Evolutionary conservation across 2,113 vertebrate genomes (phyloP).

Genomic region (Rhagologus leucostigma): DNA sequence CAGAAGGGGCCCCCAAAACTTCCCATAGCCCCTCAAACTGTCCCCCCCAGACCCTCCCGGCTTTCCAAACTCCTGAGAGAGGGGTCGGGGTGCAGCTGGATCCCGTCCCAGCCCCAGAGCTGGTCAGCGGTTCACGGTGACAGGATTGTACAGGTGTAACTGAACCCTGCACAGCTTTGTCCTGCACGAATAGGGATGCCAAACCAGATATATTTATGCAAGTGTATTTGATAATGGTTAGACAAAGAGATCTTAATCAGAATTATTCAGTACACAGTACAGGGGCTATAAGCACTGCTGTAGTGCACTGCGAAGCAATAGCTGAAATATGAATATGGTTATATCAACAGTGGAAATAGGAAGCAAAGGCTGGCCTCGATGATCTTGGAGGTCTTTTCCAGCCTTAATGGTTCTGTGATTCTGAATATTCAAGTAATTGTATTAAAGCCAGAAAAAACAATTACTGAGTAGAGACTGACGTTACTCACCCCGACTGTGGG

Average conservation of each 20-base stretch:
- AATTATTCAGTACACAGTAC: rapidly evolving
- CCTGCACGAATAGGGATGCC: rapidly evolving
- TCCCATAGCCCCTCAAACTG: rapidly evolving
- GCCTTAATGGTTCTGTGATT: background rate
- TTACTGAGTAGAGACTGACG: too few species aligned
- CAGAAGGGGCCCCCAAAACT: background rate
- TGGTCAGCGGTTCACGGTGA: background rate
- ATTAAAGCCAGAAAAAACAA: background rate
- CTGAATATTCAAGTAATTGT: too few species aligned
- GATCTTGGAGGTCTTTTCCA: background rate
- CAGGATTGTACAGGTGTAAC: rapidly evolving
- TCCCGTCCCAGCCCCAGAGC: background rate
- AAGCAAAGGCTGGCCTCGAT: background rate
- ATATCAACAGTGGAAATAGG: background rate
- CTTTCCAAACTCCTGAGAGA: too few species aligned
- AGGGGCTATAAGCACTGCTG: rapidly evolving
- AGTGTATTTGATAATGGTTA: rapidly evolving
- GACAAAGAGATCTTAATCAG: background rate
- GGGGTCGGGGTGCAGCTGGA: background rate
- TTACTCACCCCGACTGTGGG: background rate
- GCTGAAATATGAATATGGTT: too few species aligned
- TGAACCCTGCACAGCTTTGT: background rate
- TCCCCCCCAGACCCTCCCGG: too few species aligned
- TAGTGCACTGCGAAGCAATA: rapidly evolving
- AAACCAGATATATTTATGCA: rapidly evolving